A percentile compares a stretch with the other conserved stretches of the same genome.
phyloP scores from a whole-genome alignment of 2,888 invertebrate genomes.

The Anaspis maculata region DNA sequence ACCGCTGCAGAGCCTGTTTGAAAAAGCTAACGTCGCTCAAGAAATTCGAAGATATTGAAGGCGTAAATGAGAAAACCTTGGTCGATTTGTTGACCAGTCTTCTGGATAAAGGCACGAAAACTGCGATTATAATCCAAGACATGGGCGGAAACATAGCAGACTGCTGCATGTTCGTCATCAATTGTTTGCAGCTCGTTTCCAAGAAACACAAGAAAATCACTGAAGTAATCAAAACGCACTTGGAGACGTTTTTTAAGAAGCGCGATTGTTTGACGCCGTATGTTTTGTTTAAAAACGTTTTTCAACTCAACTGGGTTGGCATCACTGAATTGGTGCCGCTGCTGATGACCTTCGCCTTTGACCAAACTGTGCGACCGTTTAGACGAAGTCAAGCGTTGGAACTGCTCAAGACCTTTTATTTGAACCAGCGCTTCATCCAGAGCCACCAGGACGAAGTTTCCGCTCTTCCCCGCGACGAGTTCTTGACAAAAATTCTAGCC shows the following conservation, averaged over 20 bases:
- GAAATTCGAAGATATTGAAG: constrained; percentile 51
- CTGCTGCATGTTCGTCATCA: constrained; percentile 56
- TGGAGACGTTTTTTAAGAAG: constrained; percentile 54
- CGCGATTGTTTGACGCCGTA: constrained; percentile 57
- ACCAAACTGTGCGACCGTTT: constrained; percentile 53
- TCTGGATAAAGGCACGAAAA: constrained; percentile 56
- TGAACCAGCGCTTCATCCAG: constrained; percentile 46
- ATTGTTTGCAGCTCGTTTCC: constrained; percentile 50
- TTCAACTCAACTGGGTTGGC: constrained; percentile 59
- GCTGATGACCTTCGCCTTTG: constrained; percentile 53
- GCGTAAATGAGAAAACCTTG: constrained; percentile 48
- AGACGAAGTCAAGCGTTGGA: constrained; percentile 60
- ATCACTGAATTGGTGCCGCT: constrained; percentile 51
- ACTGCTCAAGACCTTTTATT: constrained; percentile 56
- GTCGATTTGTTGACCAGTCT: constrained; percentile 49
- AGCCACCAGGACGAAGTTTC: constrained; percentile 30
- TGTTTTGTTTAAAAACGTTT: constrained; percentile 55
- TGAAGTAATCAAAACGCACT: constrained; percentile 46
- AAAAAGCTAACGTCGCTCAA: constrained; percentile 52
- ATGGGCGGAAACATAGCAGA: constrained; percentile 57
- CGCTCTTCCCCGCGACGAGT: constrained; percentile 26
- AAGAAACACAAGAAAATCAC: constrained; percentile 39
- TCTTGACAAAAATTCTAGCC: too few relatives aligned
- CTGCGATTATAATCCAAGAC: constrained; percentile 56
- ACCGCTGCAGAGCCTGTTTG: constrained; percentile 53